These are phyloP conservation scores for Callimorpha dominula DNA, from an alignment of 2,888 invertebrate species.

Conservation along the genomic window DNA sequence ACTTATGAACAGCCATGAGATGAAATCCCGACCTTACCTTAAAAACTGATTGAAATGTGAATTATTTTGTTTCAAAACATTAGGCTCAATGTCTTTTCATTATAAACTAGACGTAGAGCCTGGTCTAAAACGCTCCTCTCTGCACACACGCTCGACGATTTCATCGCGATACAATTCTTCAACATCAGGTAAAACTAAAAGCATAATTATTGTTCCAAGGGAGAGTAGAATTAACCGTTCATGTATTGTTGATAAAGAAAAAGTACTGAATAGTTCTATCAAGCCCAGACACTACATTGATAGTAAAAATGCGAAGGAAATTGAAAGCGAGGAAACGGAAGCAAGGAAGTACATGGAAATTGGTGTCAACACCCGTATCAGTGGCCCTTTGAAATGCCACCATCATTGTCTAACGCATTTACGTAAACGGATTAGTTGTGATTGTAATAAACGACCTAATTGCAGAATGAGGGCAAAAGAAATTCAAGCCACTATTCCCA, in stretches of 20 bases:
- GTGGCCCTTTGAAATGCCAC: conserved; percentile 62
- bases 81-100: conserved; percentile 66
- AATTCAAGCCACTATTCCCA: conserved; percentile 56
- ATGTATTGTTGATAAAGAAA: conserved; percentile 60
- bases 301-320: conserved; percentile 44
- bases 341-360: conserved; percentile 56
- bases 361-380: conserved; percentile 62
- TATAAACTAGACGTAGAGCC: conserved; percentile 69
- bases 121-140: conserved; percentile 44
- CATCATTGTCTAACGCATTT: conserved; percentile 66
- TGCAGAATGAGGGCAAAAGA: conserved; percentile 51
- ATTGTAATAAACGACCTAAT: conserved; percentile 35
- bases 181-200: conserved; percentile 5
- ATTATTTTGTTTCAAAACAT: conserved; percentile 1
- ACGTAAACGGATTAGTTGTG: conserved; percentile 55
- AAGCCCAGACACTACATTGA: conserved; percentile 42
- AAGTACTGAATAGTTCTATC: conserved; percentile 50
- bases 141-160: not conserved
- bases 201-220: not conserved
- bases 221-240: conserved; percentile 9
- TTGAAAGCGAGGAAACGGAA: conserved; percentile 55
- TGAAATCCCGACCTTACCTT: not conserved
- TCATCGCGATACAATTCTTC: not conserved
- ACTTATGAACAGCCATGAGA: not conserved
- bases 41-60: conserved; percentile 14